Conservation (phyloP, 2,797 vertebrate genomes). For the Crocodylus rhombifer region DNA sequence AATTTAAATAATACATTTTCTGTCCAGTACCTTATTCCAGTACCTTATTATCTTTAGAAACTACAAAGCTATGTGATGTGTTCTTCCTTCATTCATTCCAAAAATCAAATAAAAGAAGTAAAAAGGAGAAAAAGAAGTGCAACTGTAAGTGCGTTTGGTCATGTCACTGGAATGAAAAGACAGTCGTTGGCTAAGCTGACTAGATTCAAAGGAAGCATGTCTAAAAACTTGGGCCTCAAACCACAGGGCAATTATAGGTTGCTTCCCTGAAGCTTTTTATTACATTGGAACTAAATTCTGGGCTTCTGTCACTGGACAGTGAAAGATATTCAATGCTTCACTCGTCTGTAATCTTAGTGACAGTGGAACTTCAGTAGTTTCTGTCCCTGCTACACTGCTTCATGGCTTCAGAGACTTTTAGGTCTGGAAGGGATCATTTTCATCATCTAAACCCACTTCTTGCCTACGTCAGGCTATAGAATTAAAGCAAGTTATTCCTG, state of each 20-base stretch:
- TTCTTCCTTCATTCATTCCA: not conserved
- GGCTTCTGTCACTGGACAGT: not conserved
- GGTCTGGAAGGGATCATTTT: not conserved
- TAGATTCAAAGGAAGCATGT: not conserved
- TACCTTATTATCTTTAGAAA: not conserved
- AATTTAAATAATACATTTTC: too few species aligned
- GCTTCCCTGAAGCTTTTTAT: constrained; percentile 17
- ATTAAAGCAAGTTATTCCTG: not conserved
- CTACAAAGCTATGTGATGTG: not conserved
- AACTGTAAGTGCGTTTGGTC: not conserved
- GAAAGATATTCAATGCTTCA: not conserved
- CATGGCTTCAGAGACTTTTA: not conserved
- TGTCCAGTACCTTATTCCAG: too few species aligned
- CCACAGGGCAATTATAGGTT: not conserved
- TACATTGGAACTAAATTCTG: not conserved
- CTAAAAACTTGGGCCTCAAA: constrained; percentile 2
- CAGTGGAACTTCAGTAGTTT: not conserved
- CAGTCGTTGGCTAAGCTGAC: rapidly evolving
- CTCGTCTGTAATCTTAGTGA: not conserved
- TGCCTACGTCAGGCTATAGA: not conserved
- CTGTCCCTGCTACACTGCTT: not conserved
- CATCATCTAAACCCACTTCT: not conserved
- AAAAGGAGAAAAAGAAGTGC: not conserved
- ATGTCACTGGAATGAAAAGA: not conserved
- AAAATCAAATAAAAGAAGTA: not conserved